These are phyloP conservation scores for Tricholauxania praeusta DNA, from an alignment of 2,888 invertebrate species.

Conservation along the genomic window DNA sequence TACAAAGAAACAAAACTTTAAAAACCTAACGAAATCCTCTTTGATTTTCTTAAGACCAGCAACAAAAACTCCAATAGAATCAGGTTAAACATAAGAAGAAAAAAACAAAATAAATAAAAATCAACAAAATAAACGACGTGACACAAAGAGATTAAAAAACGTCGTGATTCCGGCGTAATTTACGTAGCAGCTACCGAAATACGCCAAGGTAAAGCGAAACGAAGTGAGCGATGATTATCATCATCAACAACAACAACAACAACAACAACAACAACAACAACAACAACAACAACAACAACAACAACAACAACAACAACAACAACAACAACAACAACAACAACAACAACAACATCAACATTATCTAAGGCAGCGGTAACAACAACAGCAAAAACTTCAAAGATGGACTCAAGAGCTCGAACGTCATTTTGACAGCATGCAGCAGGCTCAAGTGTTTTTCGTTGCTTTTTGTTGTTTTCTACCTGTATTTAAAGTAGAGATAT, in stretches of 20 bases:
- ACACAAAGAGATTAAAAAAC: slow-evolving; percentile 50
- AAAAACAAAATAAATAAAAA: slow-evolving; percentile 22
- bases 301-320: slow-evolving; percentile 34
- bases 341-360: slow-evolving; percentile 30
- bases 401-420: slow-evolving; percentile 25
- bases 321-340: no score
- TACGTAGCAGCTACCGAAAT: slow-evolving; percentile 69
- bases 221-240: slow-evolving; percentile 47
- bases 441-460: slow-evolving; percentile 22
- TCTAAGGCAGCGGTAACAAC: slow-evolving; percentile 38
- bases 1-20: no score
- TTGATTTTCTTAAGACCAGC: not conserved
- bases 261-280: slow-evolving; percentile 27
- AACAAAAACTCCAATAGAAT: not conserved
- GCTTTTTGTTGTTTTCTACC: slow-evolving; percentile 21
- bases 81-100: not conserved
- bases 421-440: slow-evolving; percentile 33
- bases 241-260: slow-evolving; percentile 33
- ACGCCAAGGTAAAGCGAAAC: slow-evolving; percentile 53
- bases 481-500: no score
- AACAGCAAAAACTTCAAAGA: slow-evolving; percentile 31
- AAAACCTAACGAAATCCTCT: not conserved
- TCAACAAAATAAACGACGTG: slow-evolving; percentile 48
- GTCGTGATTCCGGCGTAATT: slow-evolving; percentile 60
- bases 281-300: slow-evolving; percentile 40